Evolutionary conservation across 1,140 invertebrate genomes (phyloP), one percentile per base, ranked within the genome.

Genomic region (Orius laevigatus): DNA sequence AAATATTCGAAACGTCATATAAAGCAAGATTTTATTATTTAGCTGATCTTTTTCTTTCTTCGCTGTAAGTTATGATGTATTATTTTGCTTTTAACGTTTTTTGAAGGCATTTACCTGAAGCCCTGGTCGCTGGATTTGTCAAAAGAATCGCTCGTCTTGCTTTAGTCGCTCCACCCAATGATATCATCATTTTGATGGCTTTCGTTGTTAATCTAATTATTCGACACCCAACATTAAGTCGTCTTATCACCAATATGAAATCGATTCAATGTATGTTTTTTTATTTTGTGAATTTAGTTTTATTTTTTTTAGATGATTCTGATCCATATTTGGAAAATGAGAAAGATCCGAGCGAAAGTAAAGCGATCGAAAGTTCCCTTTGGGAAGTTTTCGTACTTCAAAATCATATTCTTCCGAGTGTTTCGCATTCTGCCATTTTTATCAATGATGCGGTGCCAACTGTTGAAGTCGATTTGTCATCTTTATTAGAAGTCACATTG

Each of bases 1-100:
- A 82, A 55, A 81, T 96, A 52, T 88, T 96, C 60, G 79, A 86
- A 59, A 87, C 82, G 9, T 88, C 89, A 59, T 93, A 90, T 62
- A 85, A 87, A 63, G 75, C 81, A 1, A 70, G 89, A 33, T 69
- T 90, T 2, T 84, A 95, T 62, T 83, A 88, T 60, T 70, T 95
- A 16, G 71, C 84, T 0, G 86, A 95, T 63, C 69, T 93, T 34
- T 97, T 97, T 63, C 68, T 98, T 1, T 81, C 80, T 50, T 97
- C 92, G 38, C 89, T 84, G 79, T 89, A 70, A 81, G 79, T 79
- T 46, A 12, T 49, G 33, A 52, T 43, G 36, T 15, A 35, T 48
- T 36, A n/a, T 49, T 41, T 32, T 33, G 2, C 8, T 25, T 14
- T 20, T 15, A 18, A 4, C 5, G 52, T 45, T 4, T 4, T 57